phyloP scores from a whole-genome alignment of 2,797 vertebrate genomes.

The Falco columbarius region DNA sequence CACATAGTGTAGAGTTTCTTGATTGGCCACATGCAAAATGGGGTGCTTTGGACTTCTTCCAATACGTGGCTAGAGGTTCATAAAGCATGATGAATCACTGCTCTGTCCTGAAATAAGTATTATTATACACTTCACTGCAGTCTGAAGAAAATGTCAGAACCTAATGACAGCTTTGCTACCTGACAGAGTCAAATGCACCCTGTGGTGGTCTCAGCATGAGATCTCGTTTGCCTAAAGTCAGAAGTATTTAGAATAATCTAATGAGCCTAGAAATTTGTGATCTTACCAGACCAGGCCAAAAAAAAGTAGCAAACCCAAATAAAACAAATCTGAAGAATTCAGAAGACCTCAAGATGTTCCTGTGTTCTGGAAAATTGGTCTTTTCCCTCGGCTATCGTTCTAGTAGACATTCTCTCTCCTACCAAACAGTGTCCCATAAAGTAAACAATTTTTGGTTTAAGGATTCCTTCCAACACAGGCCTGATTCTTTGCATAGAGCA shows the following conservation, averaged over 20 bases:
- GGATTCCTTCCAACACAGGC: neutral
- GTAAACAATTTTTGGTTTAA: neutral
- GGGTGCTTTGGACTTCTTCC: neutral
- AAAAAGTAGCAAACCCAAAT: neutral
- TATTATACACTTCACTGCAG: neutral
- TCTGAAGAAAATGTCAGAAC: neutral
- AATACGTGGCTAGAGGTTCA: neutral
- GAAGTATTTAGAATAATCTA: constrained; percentile 15
- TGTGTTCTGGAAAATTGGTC: neutral
- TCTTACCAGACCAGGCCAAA: neutral
- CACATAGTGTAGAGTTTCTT: neutral
- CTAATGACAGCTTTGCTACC: constrained; percentile 6
- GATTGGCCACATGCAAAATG: neutral
- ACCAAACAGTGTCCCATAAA: neutral
- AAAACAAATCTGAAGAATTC: neutral
- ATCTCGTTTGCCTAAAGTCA: neutral
- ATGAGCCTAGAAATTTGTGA: constrained; percentile 1
- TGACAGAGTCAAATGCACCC: neutral
- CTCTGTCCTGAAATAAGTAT: neutral
- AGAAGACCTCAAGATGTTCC: neutral
- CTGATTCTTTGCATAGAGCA: neutral
- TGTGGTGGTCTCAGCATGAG: neutral
- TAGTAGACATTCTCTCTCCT: neutral
- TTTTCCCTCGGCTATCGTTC: neutral
- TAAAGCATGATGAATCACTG: neutral